These are phyloP conservation scores for Brachynemurus nebulosus DNA, from an alignment of 2,888 invertebrate genomes.

Conservation along the genomic window DNA sequence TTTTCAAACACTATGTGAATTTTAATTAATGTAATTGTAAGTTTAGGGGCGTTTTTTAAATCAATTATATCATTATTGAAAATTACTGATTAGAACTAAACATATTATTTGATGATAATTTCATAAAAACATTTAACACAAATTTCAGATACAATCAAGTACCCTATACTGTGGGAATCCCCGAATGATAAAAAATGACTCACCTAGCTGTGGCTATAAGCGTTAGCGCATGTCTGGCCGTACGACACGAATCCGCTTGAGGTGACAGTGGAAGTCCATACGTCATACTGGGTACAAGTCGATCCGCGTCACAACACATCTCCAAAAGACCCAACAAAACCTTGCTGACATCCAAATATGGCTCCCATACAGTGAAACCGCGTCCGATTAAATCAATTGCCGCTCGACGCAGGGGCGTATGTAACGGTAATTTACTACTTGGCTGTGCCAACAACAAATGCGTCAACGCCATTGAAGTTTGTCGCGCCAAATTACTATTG, in stretches of 20 bases:
- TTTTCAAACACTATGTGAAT: too few relatives aligned
- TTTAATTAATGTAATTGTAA: too few relatives aligned
- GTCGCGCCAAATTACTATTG: constrained; percentile 78
- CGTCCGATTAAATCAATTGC: constrained; percentile 95
- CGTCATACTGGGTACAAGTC: constrained; percentile 82
- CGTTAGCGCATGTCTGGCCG: constrained; percentile 91
- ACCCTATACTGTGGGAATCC: constrained; percentile 83
- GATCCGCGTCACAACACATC: constrained; percentile 82
- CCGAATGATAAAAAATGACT: constrained; percentile 36
- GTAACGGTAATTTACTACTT: constrained; percentile 67
- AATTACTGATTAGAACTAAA: too few relatives aligned
- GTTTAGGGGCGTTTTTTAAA: too few relatives aligned
- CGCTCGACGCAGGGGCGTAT: constrained; percentile 86
- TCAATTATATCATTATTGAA: too few relatives aligned
- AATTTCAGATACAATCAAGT: too few relatives aligned
- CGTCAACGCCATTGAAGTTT: constrained; percentile 87
- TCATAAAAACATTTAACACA: constrained; percentile 73
- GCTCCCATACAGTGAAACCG: constrained; percentile 98
- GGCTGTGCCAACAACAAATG: constrained; percentile 85
- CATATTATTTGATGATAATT: too few relatives aligned
- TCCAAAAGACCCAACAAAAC: constrained; percentile 74
- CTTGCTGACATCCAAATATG: constrained; percentile 86
- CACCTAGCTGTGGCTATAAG: constrained; percentile 85
- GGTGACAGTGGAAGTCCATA: constrained; percentile 91
- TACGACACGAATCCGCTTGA: constrained; percentile 92